A percentile compares a stretch with the other conserved stretches of the same genome.
These are phyloP conservation scores for Heterocephalus glaber DNA, from an alignment of 2,113 vertebrate species.

Conservation along the genomic window DNA sequence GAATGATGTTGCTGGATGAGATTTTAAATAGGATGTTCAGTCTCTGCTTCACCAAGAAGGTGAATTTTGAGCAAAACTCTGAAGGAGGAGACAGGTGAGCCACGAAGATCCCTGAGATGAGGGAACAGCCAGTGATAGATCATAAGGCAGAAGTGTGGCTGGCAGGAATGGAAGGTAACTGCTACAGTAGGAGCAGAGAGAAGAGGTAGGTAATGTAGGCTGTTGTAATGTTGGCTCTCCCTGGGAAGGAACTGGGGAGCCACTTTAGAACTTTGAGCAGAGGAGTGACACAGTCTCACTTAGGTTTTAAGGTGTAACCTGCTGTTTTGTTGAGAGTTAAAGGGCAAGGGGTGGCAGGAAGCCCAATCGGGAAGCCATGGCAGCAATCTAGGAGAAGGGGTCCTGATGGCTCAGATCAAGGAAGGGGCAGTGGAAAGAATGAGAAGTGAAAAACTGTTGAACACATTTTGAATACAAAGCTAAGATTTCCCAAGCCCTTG, in stretches of 20 bases:
- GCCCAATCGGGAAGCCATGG: neutral
- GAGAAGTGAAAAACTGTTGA: neutral
- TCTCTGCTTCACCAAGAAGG: neutral
- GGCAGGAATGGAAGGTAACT: neutral
- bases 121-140: neutral
- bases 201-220: neutral
- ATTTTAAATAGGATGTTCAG: neutral
- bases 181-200: neutral
- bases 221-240: neutral
- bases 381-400: neutral
- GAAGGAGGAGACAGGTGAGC: neutral
- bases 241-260: neutral
- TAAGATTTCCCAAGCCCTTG: neutral
- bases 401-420: neutral
- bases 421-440: neutral
- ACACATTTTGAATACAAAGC: slow-evolving; percentile 13
- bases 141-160: fast-evolving
- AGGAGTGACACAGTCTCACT: neutral
- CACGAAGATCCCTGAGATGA: neutral
- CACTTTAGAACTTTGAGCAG: neutral
- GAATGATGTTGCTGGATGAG: neutral
- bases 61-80: neutral
- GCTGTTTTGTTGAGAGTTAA: neutral
- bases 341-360: neutral
- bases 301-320: neutral